Percentiles rank a stretch among this genome's conserved stretches.
Evolutionary conservation across 2,888 invertebrate genomes (phyloP).

Genomic region (Pedicia rivosa): DNA sequence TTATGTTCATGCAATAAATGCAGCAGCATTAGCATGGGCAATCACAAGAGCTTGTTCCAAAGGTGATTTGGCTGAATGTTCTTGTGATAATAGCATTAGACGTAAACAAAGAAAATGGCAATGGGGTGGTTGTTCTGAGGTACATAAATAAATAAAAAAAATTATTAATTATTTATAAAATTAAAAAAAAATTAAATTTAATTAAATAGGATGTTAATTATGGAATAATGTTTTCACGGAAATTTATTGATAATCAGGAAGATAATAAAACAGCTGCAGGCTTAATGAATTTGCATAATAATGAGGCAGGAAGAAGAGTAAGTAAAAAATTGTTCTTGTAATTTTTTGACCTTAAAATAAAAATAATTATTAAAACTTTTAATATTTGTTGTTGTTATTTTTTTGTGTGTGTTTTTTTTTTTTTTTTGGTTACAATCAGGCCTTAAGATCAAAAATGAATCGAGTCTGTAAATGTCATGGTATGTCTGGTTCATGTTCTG

Average conservation of each 20-base stretch:
- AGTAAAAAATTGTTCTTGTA: slow-evolving; percentile 15
- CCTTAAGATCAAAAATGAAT: slow-evolving; percentile 62
- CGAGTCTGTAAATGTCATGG: slow-evolving; percentile 87
- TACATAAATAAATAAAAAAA: too few species aligned
- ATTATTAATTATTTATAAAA: slow-evolving; percentile 20
- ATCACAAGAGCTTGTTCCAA: slow-evolving; percentile 76
- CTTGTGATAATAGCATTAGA: slow-evolving; percentile 69
- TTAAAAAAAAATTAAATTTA: too few species aligned
- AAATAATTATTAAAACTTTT: neutral
- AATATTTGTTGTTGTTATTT: neutral
- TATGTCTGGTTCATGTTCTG: slow-evolving; percentile 83
- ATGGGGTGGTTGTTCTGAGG: slow-evolving; percentile 91
- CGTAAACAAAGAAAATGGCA: slow-evolving; percentile 66
- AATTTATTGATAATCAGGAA: slow-evolving; percentile 74
- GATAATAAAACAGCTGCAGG: slow-evolving; percentile 53
- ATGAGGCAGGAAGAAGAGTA: slow-evolving; percentile 80
- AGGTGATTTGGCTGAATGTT: slow-evolving; percentile 75
- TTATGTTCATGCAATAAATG: slow-evolving; percentile 74
- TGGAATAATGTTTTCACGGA: slow-evolving; percentile 70
- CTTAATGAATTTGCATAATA: slow-evolving; percentile 83
- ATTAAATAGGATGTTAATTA: slow-evolving; percentile 74
- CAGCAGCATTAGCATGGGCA: slow-evolving; percentile 78
- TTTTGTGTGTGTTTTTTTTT: too few species aligned
- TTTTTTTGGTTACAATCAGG: slow-evolving; percentile 30
- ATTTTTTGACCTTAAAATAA: neutral